Evolutionary conservation across 2,888 invertebrate genomes (phyloP).

Genomic region (Harpagoxenus sublaevis): DNA sequence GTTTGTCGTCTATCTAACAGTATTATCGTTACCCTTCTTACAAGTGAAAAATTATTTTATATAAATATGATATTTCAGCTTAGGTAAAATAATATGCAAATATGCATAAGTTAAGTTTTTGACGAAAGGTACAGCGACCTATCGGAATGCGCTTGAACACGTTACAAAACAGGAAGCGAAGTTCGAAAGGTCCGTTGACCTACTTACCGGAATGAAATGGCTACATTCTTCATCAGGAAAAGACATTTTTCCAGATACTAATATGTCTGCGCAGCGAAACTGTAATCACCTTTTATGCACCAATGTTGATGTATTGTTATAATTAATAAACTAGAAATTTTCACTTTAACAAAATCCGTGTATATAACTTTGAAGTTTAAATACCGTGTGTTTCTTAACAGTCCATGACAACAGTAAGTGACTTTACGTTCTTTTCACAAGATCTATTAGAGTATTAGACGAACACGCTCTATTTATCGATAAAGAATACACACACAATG

Average conservation of each 20-base stretch:
- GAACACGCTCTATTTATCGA: background rate
- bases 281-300: background rate
- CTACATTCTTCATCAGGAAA: background rate
- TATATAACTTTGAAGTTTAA: background rate
- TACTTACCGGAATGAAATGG: constrained; percentile 30
- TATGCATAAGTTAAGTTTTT: background rate
- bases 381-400: background rate
- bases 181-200: background rate
- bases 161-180: background rate
- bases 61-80: background rate
- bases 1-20: background rate
- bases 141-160: background rate
- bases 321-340: background rate
- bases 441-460: background rate
- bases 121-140: background rate
- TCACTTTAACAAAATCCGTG: background rate
- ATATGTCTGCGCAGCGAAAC: background rate
- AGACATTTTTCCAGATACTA: background rate
- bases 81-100: background rate
- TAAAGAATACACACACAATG: background rate
- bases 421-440: constrained; percentile 47
- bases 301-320: background rate
- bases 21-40: background rate
- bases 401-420: background rate
- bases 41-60: background rate